Conservation (phyloP, 2,113 vertebrate genomes). For the Prionailurus bengalensis region DNA sequence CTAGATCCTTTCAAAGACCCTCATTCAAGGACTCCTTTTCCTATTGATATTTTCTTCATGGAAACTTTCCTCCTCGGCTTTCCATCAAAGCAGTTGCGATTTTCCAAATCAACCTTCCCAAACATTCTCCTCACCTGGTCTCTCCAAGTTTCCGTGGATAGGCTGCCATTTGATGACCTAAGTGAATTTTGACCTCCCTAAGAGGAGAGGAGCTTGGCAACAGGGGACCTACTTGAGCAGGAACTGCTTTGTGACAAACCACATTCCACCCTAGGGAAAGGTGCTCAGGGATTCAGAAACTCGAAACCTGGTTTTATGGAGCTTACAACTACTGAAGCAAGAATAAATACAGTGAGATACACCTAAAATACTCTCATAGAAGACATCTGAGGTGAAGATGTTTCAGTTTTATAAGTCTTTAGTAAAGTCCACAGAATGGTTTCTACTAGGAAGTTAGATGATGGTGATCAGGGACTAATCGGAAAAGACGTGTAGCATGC, state of each 20-base stretch:
- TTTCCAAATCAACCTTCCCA: not conserved
- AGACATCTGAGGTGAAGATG: not conserved
- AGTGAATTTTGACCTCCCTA: not conserved
- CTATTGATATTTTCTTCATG: not conserved
- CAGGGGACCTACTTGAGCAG: not conserved
- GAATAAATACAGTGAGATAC: not conserved
- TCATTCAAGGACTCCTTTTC: not conserved
- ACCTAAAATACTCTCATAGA: not conserved
- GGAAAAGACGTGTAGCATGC: not conserved
- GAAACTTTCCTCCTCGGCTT: not conserved
- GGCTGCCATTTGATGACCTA: not conserved
- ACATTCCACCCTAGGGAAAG: not conserved
- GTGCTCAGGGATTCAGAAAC: not conserved
- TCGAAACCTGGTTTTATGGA: not conserved
- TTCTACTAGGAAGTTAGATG: not conserved
- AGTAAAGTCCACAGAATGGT: not conserved
- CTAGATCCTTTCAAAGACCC: not conserved
- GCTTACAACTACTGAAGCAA: slow-evolving; percentile 23
- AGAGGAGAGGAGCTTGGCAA: not conserved
- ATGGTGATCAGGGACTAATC: not conserved
- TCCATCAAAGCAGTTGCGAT: not conserved
- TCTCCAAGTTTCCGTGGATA: not conserved
- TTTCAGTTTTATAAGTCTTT: not conserved
- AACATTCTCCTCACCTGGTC: not conserved
- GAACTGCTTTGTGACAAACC: not conserved